These are phyloP conservation scores for Epinotia nisella DNA, from an alignment of 2,888 invertebrate species.

Conservation along the genomic window DNA sequence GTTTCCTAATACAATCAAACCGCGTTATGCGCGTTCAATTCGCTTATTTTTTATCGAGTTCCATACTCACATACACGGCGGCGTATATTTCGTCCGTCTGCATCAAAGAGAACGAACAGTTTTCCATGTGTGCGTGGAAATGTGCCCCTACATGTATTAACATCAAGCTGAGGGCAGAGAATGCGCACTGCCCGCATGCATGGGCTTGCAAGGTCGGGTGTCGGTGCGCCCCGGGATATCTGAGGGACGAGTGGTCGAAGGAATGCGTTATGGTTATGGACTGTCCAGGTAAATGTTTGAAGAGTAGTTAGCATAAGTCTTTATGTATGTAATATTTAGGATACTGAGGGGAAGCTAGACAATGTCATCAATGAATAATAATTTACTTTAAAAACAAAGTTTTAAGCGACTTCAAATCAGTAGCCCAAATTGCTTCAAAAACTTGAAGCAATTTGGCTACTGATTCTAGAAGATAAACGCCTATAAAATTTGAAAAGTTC, in stretches of 20 bases:
- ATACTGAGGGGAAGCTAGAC: neutral
- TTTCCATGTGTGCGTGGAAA: conserved; percentile 71
- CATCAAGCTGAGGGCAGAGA: conserved; percentile 56
- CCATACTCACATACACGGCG: conserved; percentile 1
- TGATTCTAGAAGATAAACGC: no score
- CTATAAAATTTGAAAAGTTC: no score
- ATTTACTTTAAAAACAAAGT: no score
- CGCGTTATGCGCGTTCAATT: conserved; percentile 4
- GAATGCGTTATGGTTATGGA: conserved; percentile 66
- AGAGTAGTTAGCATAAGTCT: neutral
- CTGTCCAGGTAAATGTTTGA: conserved; percentile 68
- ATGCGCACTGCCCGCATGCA: conserved; percentile 58
- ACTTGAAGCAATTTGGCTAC: no score
- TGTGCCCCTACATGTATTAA: conserved; percentile 78
- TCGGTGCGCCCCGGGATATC: conserved; percentile 68
- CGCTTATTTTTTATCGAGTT: conserved; percentile 14
- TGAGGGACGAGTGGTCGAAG: conserved; percentile 72
- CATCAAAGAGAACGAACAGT: conserved; percentile 65
- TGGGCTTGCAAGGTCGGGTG: conserved; percentile 77
- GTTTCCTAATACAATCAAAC: conserved; percentile 19
- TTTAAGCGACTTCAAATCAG: no score
- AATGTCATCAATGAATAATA: no score
- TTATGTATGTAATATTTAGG: neutral
- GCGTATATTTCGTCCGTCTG: conserved; percentile 67
- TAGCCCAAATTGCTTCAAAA: no score